Conservation (phyloP, 2,888 invertebrate genomes). For the Palloptera scutellata region DNA sequence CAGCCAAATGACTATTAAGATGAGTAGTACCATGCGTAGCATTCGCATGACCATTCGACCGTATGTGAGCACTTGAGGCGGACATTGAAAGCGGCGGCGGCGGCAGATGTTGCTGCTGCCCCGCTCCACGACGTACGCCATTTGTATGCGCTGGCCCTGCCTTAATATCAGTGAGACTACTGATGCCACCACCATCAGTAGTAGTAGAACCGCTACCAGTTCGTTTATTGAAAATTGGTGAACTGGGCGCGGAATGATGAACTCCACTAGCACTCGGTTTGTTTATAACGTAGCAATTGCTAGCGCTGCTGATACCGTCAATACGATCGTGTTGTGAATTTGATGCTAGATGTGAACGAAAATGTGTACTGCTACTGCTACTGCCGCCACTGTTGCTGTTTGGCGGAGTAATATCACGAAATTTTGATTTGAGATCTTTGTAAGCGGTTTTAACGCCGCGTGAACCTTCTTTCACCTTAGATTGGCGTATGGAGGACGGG, state of each 20-base stretch:
- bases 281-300: slow-evolving; percentile 17
- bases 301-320: slow-evolving; percentile 48
- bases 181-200: slow-evolving; percentile 27
- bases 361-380: slow-evolving; percentile 43
- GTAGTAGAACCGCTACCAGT: slow-evolving; percentile 24
- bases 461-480: slow-evolving; percentile 76
- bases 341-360: slow-evolving; percentile 57
- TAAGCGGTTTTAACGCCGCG: slow-evolving; percentile 81
- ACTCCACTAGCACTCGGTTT: slow-evolving; percentile 42
- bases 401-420: slow-evolving; percentile 63
- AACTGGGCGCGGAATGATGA: slow-evolving; percentile 71
- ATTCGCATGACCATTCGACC: slow-evolving; percentile 55
- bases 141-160: slow-evolving; percentile 44
- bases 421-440: slow-evolving; percentile 76
- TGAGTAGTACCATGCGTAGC: slow-evolving; percentile 46
- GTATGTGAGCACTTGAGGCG: slow-evolving; percentile 60
- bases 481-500: background rate
- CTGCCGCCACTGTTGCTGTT: slow-evolving; percentile 29
- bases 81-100: slow-evolving; percentile 56
- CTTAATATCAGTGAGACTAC: slow-evolving; percentile 38
- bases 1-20: slow-evolving; percentile 56
- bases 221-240: slow-evolving; percentile 70
- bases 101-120: no score
- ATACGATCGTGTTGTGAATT: slow-evolving; percentile 59
- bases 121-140: slow-evolving; percentile 42